Evolutionary conservation across 2,888 invertebrate genomes (phyloP).

Genomic region (Coleophora deauratella): DNA sequence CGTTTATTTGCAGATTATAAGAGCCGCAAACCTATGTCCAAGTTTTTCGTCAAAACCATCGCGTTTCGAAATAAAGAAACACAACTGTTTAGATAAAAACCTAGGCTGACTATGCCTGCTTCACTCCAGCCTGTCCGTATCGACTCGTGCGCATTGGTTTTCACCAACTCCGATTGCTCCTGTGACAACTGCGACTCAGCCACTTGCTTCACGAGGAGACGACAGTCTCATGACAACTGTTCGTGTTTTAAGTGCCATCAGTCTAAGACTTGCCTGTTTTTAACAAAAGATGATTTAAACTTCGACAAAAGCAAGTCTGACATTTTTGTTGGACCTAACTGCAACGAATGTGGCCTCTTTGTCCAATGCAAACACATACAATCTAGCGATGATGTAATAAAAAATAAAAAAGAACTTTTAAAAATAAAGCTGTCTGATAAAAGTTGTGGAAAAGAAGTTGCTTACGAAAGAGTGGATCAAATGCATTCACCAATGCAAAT

Average conservation of each 20-base stretch:
- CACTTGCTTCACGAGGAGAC: conserved; percentile 26
- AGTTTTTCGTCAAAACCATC: conserved; percentile 8
- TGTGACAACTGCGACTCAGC: conserved; percentile 34
- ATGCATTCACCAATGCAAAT: too few species aligned
- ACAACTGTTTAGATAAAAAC: conserved; percentile 14
- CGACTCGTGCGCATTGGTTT: conserved; percentile 2
- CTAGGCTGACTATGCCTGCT: too few species aligned
- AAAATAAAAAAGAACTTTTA: too few species aligned
- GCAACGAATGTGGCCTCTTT: too few species aligned
- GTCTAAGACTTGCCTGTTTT: conserved; percentile 20
- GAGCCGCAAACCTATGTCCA: conserved; percentile 20
- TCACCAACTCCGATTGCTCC: conserved; percentile 27
- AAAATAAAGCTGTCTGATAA: too few species aligned
- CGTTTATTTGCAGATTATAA: conserved; percentile 20
- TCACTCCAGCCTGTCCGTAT: not conserved
- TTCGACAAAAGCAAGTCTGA: conserved; percentile 1
- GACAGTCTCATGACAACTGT: conserved; percentile 13
- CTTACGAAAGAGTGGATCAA: too few species aligned
- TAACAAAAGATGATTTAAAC: conserved; percentile 1
- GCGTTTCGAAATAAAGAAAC: conserved; percentile 15
- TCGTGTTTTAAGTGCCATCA: conserved; percentile 17
- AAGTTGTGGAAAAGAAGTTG: too few species aligned
- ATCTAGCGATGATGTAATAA: too few species aligned
- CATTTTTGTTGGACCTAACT: too few species aligned
- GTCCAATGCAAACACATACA: too few species aligned